Conservation (phyloP, 2,888 invertebrate species). For the Lasioglossum marginatum region DNA sequence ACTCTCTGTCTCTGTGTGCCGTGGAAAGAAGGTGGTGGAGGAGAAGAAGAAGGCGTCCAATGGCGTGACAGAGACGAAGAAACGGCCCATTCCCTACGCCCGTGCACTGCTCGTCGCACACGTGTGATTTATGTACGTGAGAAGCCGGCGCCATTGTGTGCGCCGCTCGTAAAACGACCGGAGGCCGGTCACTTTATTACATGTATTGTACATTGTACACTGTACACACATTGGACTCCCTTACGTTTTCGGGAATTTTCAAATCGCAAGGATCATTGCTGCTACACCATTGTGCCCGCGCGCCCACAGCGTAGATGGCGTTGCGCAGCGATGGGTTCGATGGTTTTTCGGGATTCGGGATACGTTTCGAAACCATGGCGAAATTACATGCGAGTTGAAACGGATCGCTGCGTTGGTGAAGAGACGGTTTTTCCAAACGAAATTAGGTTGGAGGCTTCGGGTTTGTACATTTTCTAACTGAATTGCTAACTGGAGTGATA, state of each 20-base stretch:
- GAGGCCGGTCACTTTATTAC: not conserved
- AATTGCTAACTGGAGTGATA: too few relatives aligned
- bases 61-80: constrained; percentile 57
- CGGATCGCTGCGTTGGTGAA: not conserved
- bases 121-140: not conserved
- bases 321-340: not conserved
- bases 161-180: constrained; percentile 1
- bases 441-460: not conserved
- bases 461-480: not conserved
- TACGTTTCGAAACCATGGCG: constrained; percentile 33
- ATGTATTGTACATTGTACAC: too few relatives aligned
- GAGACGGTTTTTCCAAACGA: not conserved
- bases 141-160: not conserved
- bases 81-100: constrained; percentile 58
- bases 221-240: not conserved
- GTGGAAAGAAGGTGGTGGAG: constrained; percentile 58
- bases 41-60: constrained; percentile 48
- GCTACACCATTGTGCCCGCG: not conserved
- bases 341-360: constrained; percentile 30
- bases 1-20: constrained; percentile 47
- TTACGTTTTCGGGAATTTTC: constrained; percentile 25
- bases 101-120: constrained; percentile 15
- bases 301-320: constrained; percentile 32
- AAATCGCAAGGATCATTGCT: constrained; percentile 5
- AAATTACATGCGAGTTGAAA: constrained; percentile 22